These are phyloP conservation scores for Galendromus occidentalis DNA, from an alignment of 1,140 invertebrate genomes.

Conservation along the genomic window DNA sequence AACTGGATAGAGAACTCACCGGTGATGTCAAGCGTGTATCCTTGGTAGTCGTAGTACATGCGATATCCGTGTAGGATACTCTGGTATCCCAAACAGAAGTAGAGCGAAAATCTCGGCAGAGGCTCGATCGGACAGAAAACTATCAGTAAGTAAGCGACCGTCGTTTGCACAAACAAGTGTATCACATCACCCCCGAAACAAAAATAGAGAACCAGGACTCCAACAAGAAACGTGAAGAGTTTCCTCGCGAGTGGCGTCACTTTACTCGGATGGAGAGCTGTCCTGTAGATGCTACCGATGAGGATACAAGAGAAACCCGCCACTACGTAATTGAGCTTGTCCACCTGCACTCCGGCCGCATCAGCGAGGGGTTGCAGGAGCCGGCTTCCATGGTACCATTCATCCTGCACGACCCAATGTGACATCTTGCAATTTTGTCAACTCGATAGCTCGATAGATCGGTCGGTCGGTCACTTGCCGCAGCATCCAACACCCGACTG, in stretches of 20 bases:
- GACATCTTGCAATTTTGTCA: neutral
- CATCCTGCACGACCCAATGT: slow-evolving; percentile 3
- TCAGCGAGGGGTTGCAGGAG: neutral
- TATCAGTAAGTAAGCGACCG: neutral
- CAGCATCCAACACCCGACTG: neutral
- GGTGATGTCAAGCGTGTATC: slow-evolving; percentile 7
- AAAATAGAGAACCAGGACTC: neutral
- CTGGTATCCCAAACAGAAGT: neutral
- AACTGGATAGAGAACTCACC: neutral
- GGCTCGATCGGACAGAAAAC: neutral
- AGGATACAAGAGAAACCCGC: neutral
- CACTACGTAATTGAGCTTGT: neutral
- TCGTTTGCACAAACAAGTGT: neutral
- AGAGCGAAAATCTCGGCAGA: neutral
- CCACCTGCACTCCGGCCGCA: neutral
- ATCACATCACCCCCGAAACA: neutral
- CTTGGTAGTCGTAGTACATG: slow-evolving; percentile 11
- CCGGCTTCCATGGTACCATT: neutral
- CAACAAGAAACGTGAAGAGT: neutral
- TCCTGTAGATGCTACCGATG: neutral
- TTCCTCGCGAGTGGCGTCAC: neutral
- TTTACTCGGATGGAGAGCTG: neutral
- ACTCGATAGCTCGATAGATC: too few species aligned
- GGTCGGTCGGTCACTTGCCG: too few species aligned
- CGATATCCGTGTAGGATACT: neutral